Base-by-base conservation (phyloP, 1,140 invertebrate species). In the Drosophila nebulosa region DNA sequence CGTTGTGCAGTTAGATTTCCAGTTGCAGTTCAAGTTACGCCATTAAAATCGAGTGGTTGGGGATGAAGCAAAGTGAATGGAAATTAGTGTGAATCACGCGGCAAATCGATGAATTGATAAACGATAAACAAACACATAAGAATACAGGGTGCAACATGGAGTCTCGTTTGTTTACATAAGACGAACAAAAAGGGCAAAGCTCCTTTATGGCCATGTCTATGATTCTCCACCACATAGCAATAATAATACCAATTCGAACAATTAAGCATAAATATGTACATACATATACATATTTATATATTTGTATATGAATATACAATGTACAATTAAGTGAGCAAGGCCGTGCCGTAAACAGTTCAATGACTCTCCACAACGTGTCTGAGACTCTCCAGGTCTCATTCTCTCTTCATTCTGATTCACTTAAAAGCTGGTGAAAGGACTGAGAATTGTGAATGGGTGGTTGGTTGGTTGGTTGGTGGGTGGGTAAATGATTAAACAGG, bases 341-440 rank as follows among this genome's bases (percentile, higher is more conserved):
- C 74, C 81, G 76, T 88, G 78, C 64, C 64, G 69, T 73, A 85
- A 84, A 85, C 79, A 79, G 80, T 85, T 85, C 80, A 85, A 85
- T 79, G 80, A 85, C 80, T 85, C 77, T 32, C 10, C 52, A 55
- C 68, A 50, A 76, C 67, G 62, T 56, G 56, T 52, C 27, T 73
- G 42, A 21, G 39, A 52, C 46, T 10, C 9, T 9, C 55, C 36
- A 46, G 35, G 42, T 64, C 58, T 50, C 62, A 36, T 65, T 32
- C 61, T 62, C 61, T 62, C 68, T 78, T 10, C 39, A 30, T 46
- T 9, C 39, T 46, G 5, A 3, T 46, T 18, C 36, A 4, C 16
- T 42, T 12, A 2, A 46, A 9, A 16, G 32, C 27, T 64, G 52
- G 69, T 10, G 53, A 46, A 46, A 46, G 39, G 39, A 46, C 39